phyloP scores from a whole-genome alignment of 2,113 vertebrate genomes.

The Hemiprocne comata region DNA sequence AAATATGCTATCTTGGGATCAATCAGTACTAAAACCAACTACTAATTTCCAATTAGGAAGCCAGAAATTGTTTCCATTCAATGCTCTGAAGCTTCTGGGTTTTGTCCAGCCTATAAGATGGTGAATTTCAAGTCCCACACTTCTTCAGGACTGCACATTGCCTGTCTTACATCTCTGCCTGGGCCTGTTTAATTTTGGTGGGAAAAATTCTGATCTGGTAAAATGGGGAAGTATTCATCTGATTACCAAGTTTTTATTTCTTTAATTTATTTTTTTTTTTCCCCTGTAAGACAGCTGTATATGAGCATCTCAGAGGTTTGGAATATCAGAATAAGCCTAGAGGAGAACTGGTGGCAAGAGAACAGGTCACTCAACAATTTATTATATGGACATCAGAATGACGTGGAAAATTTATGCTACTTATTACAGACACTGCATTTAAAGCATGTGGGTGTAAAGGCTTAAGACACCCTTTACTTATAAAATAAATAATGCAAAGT shows the following conservation, averaged over 20 bases:
- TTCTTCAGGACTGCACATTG: background rate
- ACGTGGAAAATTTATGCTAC: slow-evolving; percentile 13
- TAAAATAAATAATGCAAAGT: slow-evolving; percentile 50
- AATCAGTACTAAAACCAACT: background rate
- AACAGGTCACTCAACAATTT: slow-evolving; percentile 61
- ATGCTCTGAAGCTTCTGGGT: background rate
- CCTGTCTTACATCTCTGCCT: background rate
- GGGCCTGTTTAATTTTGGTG: background rate
- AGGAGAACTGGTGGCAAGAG: slow-evolving; percentile 12
- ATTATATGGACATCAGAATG: slow-evolving; percentile 30
- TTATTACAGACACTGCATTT: slow-evolving; percentile 35
- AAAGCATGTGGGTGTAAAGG: background rate
- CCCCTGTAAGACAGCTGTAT: background rate
- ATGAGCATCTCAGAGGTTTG: slow-evolving; percentile 28
- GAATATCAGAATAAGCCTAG: slow-evolving; percentile 34
- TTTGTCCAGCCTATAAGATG: background rate
- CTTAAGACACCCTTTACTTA: slow-evolving; percentile 5
- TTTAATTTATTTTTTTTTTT: background rate
- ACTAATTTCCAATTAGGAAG: background rate
- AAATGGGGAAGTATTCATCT: background rate
- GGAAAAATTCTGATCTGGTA: background rate
- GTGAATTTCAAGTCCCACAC: background rate
- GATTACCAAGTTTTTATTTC: background rate
- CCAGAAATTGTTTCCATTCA: background rate
- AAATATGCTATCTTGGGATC: background rate